Evolutionary conservation across 2,113 vertebrate genomes (phyloP).

Genomic region (Poeciliopsis retropinna): DNA sequence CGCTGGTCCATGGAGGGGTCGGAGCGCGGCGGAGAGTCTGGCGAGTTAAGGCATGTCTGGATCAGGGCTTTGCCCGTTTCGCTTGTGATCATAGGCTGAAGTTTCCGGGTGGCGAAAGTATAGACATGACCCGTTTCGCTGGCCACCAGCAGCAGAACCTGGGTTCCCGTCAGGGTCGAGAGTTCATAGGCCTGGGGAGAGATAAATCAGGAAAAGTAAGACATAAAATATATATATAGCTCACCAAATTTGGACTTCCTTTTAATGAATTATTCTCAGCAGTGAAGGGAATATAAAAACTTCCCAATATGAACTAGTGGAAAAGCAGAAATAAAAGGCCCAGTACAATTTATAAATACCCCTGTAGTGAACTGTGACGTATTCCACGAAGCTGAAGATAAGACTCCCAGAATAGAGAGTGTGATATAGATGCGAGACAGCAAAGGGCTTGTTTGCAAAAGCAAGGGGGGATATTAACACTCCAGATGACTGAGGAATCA

Average conservation of each 20-base stretch:
- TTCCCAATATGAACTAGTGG: conserved; percentile 28
- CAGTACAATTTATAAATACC: conserved; percentile 50
- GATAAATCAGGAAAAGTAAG: neutral
- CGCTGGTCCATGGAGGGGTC: conserved; percentile 98
- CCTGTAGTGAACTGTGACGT: conserved; percentile 59
- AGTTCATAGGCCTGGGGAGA: conserved; percentile 90
- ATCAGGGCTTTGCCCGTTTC: conserved; percentile 98
- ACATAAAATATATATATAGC: neutral
- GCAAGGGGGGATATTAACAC: conserved; percentile 10
- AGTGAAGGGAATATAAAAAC: conserved; percentile 10
- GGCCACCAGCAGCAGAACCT: conserved; percentile 96
- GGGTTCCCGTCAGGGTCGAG: conserved; percentile 96
- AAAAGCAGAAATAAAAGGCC: neutral
- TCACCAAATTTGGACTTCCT: neutral
- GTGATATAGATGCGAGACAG: conserved; percentile 61
- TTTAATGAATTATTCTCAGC: conserved; percentile 10
- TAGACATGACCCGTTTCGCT: conserved; percentile 99
- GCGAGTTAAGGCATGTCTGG: conserved; percentile 99
- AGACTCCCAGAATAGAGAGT: conserved; percentile 66
- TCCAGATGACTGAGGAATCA: conserved; percentile 10
- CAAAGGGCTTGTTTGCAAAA: conserved; percentile 25
- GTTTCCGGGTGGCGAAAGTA: conserved; percentile 96
- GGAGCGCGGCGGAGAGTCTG: conserved; percentile 93
- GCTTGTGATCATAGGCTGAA: conserved; percentile 99
- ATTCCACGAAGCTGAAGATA: conserved; percentile 72